Evolutionary conservation across 2,113 vertebrate genomes (phyloP).

Genomic region (Athene noctua): DNA sequence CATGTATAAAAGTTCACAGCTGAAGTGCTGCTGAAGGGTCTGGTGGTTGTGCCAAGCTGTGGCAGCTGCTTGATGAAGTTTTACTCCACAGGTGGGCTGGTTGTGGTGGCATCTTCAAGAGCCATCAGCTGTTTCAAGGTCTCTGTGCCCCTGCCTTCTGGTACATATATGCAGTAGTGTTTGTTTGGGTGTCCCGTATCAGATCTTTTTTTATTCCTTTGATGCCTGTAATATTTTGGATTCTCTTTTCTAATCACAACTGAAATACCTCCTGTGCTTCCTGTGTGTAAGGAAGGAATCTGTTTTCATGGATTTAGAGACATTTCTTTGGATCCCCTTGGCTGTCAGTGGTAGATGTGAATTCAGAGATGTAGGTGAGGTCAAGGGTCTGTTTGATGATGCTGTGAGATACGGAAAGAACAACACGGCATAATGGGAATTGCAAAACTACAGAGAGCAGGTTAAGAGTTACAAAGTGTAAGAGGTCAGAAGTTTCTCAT

Average conservation of each 20-base stretch:
- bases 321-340: not conserved
- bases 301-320: not conserved
- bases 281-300: not conserved
- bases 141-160: not conserved
- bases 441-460: not conserved
- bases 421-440: rapidly evolving
- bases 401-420: not conserved
- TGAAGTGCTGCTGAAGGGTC: not conserved
- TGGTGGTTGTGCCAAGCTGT: not conserved
- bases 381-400: not conserved
- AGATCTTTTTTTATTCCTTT: not conserved
- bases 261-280: not conserved
- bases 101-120: not conserved
- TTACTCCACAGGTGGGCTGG: not conserved
- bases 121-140: not conserved
- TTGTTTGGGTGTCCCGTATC: not conserved
- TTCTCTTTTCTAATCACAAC: not conserved
- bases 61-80: not conserved
- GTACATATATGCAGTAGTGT: too few species aligned
- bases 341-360: not conserved
- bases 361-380: not conserved
- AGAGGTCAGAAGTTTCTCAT: not conserved
- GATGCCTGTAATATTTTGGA: not conserved
- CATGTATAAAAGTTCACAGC: rapidly evolving
- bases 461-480: not conserved